phyloP scores from a whole-genome alignment of 2,113 vertebrate species.

The Montifringilla adamsi region DNA sequence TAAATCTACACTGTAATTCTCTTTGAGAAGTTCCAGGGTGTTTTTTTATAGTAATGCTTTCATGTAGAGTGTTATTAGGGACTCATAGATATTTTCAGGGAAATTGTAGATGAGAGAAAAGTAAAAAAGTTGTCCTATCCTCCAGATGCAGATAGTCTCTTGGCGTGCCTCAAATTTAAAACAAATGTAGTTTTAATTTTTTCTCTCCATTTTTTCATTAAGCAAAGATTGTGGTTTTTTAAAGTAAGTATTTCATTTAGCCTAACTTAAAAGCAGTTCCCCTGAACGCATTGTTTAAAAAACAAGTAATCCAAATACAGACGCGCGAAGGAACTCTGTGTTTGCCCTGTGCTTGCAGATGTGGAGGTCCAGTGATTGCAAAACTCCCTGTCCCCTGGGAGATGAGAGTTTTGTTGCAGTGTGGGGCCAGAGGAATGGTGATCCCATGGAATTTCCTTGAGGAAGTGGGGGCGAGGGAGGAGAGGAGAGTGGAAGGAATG shows the following conservation, averaged over 20 bases:
- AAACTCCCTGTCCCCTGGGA: background rate
- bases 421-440: slow-evolving; percentile 20
- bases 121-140: background rate
- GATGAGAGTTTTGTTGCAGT: background rate
- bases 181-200: slow-evolving; percentile 16
- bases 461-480: slow-evolving; percentile 58
- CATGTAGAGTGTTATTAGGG: background rate
- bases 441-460: slow-evolving; percentile 68
- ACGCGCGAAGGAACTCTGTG: background rate
- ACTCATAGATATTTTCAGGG: background rate
- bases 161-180: background rate
- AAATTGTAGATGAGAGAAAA: background rate
- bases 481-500: slow-evolving; percentile 52
- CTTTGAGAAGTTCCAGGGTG: background rate
- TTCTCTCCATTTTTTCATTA: slow-evolving; percentile 44
- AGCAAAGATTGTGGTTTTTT: background rate
- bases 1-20: background rate
- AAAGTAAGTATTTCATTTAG: slow-evolving; percentile 40
- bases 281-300: background rate
- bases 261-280: slow-evolving; percentile 36
- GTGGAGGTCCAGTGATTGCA: background rate
- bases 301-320: background rate
- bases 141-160: background rate
- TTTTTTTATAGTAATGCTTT: background rate
- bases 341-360: background rate